These are phyloP conservation scores for Deilephila porcellus DNA, from an alignment of 2,888 invertebrate genomes.

Conservation along the genomic window DNA sequence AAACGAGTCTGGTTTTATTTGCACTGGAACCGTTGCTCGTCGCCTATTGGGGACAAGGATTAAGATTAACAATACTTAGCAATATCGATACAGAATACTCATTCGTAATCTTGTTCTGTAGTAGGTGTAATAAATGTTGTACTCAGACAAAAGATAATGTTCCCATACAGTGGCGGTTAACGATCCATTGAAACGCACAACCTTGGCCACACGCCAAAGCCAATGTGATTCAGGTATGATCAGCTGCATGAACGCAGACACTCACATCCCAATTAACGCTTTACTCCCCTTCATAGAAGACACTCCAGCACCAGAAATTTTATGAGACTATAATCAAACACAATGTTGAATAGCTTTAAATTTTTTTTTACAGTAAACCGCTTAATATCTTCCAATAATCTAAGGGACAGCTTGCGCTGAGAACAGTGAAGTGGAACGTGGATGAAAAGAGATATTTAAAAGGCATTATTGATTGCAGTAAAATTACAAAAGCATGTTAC, in stretches of 20 bases:
- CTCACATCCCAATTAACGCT: conserved; percentile 31
- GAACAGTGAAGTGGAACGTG: no score
- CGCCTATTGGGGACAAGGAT: conserved; percentile 38
- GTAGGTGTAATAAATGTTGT: conserved; percentile 45
- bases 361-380: neutral
- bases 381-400: no score
- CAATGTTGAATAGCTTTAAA: neutral
- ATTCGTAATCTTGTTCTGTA: conserved; percentile 40
- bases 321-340: neutral
- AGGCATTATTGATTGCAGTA: neutral
- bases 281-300: neutral
- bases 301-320: neutral
- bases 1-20: neutral
- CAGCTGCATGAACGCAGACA: conserved; percentile 20
- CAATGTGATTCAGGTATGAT: conserved; percentile 56
- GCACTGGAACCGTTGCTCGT: conserved; percentile 1
- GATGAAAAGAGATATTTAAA: no score
- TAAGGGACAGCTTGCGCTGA: no score
- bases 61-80: conserved; percentile 38
- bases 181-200: conserved; percentile 67
- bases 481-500: no score
- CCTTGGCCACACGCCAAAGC: conserved; percentile 69
- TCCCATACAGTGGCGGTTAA: conserved; percentile 52
- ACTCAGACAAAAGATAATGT: conserved; percentile 54
- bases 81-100: conserved; percentile 37